Conservation (phyloP, 2,797 vertebrate species). For the Eulemur coronatus region DNA sequence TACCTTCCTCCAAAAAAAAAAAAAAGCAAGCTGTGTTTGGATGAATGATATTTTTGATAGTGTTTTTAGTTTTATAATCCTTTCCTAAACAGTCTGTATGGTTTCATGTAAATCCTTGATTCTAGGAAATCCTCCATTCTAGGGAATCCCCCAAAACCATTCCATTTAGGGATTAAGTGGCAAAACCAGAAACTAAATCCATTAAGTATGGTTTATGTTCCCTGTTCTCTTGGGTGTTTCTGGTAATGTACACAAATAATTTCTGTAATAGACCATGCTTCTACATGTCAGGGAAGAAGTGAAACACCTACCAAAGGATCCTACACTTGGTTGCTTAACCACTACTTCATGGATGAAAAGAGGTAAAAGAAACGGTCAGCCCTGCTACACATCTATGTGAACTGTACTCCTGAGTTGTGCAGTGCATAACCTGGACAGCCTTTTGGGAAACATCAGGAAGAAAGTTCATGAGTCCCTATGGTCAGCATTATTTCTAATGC, state of each 20-base stretch:
- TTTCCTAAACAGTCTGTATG: neutral
- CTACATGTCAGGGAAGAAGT: neutral
- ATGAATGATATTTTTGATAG: constrained; percentile 11
- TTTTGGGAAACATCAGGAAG: neutral
- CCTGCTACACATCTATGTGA: neutral
- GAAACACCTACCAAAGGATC: neutral
- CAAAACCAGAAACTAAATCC: constrained; percentile 33
- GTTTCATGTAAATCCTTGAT: neutral
- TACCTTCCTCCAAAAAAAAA: neutral
- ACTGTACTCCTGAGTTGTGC: neutral
- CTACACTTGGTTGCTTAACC: neutral
- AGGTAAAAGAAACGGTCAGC: neutral
- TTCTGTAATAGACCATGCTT: neutral
- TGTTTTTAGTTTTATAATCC: constrained; percentile 31
- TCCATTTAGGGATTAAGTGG: constrained; percentile 57
- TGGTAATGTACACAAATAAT: neutral
- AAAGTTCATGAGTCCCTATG: rapidly evolving
- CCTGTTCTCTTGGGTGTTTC: neutral
- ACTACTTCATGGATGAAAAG: neutral
- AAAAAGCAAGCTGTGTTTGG: neutral
- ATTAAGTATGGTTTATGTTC: neutral
- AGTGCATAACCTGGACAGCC: neutral
- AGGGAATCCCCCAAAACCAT: neutral
- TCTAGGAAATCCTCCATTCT: neutral
- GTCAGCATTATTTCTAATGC: neutral